Conservation (phyloP, 2,888 invertebrate genomes). For the Antitype chi region DNA sequence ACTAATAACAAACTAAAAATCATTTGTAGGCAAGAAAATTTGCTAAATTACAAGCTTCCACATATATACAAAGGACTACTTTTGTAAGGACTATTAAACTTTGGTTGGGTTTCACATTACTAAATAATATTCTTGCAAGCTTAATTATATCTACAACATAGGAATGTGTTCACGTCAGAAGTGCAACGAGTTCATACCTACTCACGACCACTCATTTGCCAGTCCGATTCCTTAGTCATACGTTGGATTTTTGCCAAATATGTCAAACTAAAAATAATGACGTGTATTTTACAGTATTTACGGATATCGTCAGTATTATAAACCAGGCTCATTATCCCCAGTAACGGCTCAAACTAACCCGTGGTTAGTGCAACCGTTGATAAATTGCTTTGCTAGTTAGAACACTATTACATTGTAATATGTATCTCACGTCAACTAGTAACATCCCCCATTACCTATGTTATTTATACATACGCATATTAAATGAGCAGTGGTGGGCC, state of each 20-base stretch:
- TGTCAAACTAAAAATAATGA: constrained; percentile 34
- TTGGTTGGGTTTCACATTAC: background rate
- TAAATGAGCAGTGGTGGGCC: background rate
- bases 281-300: constrained; percentile 25
- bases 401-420: background rate
- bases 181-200: background rate
- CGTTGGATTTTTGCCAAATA: constrained; percentile 36
- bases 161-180: background rate
- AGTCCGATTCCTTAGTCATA: background rate
- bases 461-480: background rate
- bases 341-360: constrained; percentile 10
- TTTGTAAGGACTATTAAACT: no score
- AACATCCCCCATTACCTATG: background rate
- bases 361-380: constrained; percentile 30
- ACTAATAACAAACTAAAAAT: no score
- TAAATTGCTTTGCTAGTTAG: constrained; percentile 32
- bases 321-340: constrained; percentile 31
- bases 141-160: background rate
- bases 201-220: background rate
- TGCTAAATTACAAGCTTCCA: no score
- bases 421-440: background rate
- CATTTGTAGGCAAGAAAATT: no score
- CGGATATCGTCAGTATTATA: constrained; percentile 11
- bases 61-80: no score
- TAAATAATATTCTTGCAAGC: no score